Evolutionary conservation across 2,797 vertebrate species (phyloP).

Genomic region (Microctenopoma stevenorrisi): DNA sequence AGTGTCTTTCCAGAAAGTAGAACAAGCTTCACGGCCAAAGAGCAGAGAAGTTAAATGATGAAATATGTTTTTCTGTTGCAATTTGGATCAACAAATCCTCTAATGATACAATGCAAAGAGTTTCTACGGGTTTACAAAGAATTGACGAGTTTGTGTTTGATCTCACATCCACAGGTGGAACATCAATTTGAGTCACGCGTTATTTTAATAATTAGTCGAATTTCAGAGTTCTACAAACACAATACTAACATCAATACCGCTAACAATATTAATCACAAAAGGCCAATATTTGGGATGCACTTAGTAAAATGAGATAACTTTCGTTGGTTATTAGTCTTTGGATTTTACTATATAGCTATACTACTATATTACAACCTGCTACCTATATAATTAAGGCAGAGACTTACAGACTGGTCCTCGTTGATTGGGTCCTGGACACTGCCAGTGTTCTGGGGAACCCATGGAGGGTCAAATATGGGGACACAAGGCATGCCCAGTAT

Average conservation of each 20-base stretch:
- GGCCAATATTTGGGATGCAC: background rate
- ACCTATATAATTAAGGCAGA: constrained; percentile 1
- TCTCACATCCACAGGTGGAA: constrained; percentile 4
- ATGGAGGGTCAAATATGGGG: constrained; percentile 98
- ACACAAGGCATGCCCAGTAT: constrained; percentile 99
- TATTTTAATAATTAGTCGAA: background rate
- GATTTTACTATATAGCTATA: background rate
- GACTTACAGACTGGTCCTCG: constrained; percentile 98
- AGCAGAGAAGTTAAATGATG: background rate
- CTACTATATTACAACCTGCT: background rate
- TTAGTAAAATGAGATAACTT: background rate
- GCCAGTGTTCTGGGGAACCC: constrained; percentile 96
- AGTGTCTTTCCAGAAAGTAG: background rate
- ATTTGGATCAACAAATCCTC: background rate
- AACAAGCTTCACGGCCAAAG: background rate
- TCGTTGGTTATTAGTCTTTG: too few species aligned
- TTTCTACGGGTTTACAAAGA: background rate
- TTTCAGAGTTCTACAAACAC: too few species aligned
- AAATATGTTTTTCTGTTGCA: background rate
- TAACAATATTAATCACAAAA: background rate
- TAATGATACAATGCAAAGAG: background rate
- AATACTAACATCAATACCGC: background rate
- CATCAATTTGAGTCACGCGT: background rate
- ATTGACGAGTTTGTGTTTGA: background rate
- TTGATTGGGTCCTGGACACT: constrained; percentile 98